Base-by-base conservation (phyloP, 1,140 invertebrate genomes). In the Pemphigus obesinymphae region DNA sequence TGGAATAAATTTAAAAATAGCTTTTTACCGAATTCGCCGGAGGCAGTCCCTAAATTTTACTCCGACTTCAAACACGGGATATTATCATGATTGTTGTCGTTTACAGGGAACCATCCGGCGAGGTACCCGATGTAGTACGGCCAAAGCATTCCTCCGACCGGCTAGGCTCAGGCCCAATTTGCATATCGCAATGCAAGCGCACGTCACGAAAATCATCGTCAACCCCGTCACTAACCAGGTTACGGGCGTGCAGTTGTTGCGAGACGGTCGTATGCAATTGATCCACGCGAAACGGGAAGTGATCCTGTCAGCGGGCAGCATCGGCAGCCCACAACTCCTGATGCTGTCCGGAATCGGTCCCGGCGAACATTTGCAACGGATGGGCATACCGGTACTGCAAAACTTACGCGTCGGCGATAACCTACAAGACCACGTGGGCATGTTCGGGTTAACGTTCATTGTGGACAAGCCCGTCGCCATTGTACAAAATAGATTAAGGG, bases 321-420 rank as follows among this genome's bases (percentile, higher is more conserved):
- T 96, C 8, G 94, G 94, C 76, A 91, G 90, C 26, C 92, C 95
- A 0, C 94, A 95, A 83, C 86, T 97, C 43, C 86, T 97, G 72
- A 95, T 97, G 94, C 85, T 97, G 0, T 96, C 94, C 0, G 96
- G 96, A 0, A 89, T 97, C 61, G 96, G 95, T 1, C 95, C 95
- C 0, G 89, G 88, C 45, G 88, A 92, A 7, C 94, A 97, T 83
- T 88, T 97, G 11, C 86, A 88, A 61, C 87, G 92, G 50, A 86
- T 93, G 23, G 91, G 92, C 7, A 93, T 96, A 50, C 89, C 89
- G 11, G 90, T 94, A 0, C 83, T 95, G 0, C 91, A 91, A 85
- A 91, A 96, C 86, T 88, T 85, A 26, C 82, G 89, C 0, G 90
- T 91, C 3, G 93, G 93, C 0, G 90, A 93, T 84, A 94, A 94